These are phyloP conservation scores for Spodoptera frugiperda DNA, from an alignment of 1,140 invertebrate genomes.

Conservation along the genomic window DNA sequence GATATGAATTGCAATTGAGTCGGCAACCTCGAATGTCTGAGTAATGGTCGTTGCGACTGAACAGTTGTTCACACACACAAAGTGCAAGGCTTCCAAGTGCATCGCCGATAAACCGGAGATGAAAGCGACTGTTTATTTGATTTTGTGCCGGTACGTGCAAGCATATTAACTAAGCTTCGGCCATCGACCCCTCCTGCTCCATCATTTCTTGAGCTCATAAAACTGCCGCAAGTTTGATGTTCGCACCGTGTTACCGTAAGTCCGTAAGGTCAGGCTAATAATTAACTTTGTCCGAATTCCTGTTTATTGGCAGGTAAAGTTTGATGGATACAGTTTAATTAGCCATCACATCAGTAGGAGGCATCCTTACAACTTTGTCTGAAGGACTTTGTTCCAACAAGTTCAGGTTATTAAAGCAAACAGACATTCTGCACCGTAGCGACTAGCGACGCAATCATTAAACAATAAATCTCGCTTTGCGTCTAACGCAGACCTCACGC, in stretches of 20 bases:
- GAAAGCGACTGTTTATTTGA: constrained; percentile 85
- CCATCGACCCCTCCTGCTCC: constrained; percentile 64
- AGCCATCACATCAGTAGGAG: constrained; percentile 20
- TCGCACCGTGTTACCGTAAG: constrained; percentile 36
- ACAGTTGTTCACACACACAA: constrained; percentile 72
- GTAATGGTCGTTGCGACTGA: constrained; percentile 67
- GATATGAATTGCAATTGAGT: constrained; percentile 63
- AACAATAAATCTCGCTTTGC: constrained; percentile 71
- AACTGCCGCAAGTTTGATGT: constrained; percentile 52
- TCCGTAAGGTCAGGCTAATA: constrained; percentile 37
- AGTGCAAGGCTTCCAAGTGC: constrained; percentile 83
- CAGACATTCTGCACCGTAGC: constrained; percentile 63
- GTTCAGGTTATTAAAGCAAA: constrained; percentile 76
- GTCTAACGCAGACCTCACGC: constrained; percentile 52
- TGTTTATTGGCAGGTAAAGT: constrained; percentile 46
- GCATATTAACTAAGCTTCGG: constrained; percentile 76
- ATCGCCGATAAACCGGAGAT: constrained; percentile 83
- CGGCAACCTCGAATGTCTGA: constrained; percentile 68
- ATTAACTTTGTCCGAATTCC: constrained; percentile 45
- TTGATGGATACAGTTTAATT: constrained; percentile 42
- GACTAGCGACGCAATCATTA: constrained; percentile 62
- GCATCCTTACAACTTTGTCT: constrained; percentile 1
- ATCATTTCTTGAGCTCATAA: constrained; percentile 63
- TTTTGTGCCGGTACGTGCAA: constrained; percentile 73
- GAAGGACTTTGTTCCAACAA: background rate